Conservation (phyloP, 2,888 invertebrate genomes). For the Leptinotarsa juncta region DNA sequence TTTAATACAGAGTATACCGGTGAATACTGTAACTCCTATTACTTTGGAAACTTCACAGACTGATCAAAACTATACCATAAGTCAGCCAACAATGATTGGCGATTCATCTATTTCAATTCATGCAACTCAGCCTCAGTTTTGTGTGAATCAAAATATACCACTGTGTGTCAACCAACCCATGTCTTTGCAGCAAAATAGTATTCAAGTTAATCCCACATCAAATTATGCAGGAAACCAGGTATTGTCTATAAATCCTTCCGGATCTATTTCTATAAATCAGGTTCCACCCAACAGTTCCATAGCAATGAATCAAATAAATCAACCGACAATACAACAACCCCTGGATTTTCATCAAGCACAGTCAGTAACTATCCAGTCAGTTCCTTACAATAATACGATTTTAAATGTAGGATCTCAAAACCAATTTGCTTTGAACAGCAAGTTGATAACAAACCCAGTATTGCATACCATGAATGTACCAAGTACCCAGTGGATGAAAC, state of each 20-base stretch:
- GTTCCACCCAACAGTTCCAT: constrained; percentile 41
- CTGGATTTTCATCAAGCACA: constrained; percentile 56
- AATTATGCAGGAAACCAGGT: constrained; percentile 42
- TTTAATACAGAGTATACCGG: constrained; percentile 48
- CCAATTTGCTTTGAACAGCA: constrained; percentile 58
- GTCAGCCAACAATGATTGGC: constrained; percentile 45
- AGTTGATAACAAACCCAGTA: constrained; percentile 54
- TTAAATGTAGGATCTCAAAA: constrained; percentile 58
- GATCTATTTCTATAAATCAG: constrained; percentile 44
- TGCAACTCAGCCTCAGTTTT: constrained; percentile 51
- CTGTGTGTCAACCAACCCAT: constrained; percentile 57
- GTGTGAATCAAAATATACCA: constrained; percentile 56
- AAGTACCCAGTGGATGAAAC: constrained; percentile 58
- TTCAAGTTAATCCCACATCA: constrained; percentile 43
- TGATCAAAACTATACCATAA: constrained; percentile 47
- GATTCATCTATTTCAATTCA: constrained; percentile 47
- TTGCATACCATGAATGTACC: constrained; percentile 55
- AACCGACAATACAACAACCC: constrained; percentile 51
- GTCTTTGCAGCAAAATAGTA: constrained; percentile 45
- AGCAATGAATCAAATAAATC: constrained; percentile 52
- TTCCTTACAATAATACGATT: constrained; percentile 58
- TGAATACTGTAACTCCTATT: constrained; percentile 45
- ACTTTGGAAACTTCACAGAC: constrained; percentile 42
- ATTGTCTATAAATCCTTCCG: constrained; percentile 42
- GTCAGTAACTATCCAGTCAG: constrained; percentile 59